phyloP scores from a whole-genome alignment of 1,140 invertebrate genomes.

The Charaxes varanes region DNA sequence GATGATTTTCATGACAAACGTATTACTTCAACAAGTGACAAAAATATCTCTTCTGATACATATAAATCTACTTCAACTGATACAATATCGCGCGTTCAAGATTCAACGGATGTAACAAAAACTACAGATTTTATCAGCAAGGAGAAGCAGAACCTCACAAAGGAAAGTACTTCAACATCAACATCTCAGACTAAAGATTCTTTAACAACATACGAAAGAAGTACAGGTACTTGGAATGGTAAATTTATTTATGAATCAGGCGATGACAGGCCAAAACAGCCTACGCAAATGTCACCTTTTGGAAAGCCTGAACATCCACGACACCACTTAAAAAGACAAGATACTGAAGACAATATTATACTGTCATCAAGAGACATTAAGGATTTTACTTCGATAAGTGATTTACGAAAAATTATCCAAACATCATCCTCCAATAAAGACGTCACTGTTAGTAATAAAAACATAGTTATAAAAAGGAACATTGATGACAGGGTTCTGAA shows the following conservation, averaged over 20 bases:
- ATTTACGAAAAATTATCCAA: conserved; percentile 62
- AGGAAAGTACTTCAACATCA: conserved; percentile 40
- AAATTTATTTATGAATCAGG: conserved; percentile 64
- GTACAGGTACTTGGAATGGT: conserved; percentile 65
- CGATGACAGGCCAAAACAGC: conserved; percentile 54
- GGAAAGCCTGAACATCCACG: conserved; percentile 55
- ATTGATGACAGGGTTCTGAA: conserved; percentile 63
- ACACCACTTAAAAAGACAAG: conserved; percentile 63
- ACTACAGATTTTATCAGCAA: conserved; percentile 50
- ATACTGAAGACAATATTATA: conserved; percentile 67
- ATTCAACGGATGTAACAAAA: conserved; percentile 40
- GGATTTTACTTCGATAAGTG: conserved; percentile 67
- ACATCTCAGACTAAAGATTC: conserved; percentile 57
- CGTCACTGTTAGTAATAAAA: conserved; percentile 62
- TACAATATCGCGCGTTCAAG: conserved; percentile 28
- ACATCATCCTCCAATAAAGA: conserved; percentile 54
- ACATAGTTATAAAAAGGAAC: conserved; percentile 63
- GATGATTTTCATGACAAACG: conserved; percentile 35
- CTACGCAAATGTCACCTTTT: conserved; percentile 62
- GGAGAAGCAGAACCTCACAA: conserved; percentile 49
- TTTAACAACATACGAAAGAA: conserved; percentile 59
- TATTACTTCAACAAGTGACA: conserved; percentile 36
- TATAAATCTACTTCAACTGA: conserved; percentile 32
- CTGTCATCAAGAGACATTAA: conserved; percentile 65
- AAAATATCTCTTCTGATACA: conserved; percentile 30